Percentiles rank a stretch among this genome's conserved stretches.
These are phyloP conservation scores for Eupeodes luniger DNA, from an alignment of 2,888 invertebrate genomes.

Conservation along the genomic window DNA sequence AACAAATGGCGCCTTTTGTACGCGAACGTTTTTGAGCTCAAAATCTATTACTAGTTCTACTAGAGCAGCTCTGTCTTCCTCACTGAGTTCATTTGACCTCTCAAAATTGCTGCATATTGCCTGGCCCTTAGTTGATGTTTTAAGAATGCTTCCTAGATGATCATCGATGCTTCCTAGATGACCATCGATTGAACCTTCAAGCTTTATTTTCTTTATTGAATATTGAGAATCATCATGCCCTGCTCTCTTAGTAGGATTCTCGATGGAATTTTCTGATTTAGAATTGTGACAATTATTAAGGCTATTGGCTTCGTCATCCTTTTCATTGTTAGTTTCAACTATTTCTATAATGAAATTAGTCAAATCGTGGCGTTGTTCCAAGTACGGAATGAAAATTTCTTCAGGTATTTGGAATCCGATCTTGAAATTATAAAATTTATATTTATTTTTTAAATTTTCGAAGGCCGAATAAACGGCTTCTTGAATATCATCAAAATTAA, in stretches of 20 bases:
- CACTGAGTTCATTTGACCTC: not conserved
- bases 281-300: not conserved
- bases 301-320: not conserved
- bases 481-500: constrained; percentile 79
- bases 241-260: not conserved
- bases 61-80: not conserved
- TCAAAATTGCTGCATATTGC: not conserved
- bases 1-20: not conserved
- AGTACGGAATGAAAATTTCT: constrained; percentile 81
- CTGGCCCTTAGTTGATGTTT: constrained; percentile 15
- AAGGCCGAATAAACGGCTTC: constrained; percentile 81
- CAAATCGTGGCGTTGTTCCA: constrained; percentile 82
- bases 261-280: not conserved
- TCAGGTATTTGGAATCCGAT: constrained; percentile 83
- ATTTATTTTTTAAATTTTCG: constrained; percentile 79
- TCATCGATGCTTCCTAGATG: constrained; percentile 4
- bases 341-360: constrained; percentile 83
- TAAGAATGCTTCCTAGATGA: constrained; percentile 1
- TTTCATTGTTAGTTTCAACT: constrained; percentile 42
- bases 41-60: not conserved
- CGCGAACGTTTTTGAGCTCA: constrained; percentile 25
- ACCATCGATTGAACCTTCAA: not conserved
- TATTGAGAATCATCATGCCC: not conserved
- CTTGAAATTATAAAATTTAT: constrained; percentile 82
- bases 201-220: constrained; percentile 11